Base-by-base conservation (phyloP, 2,888 invertebrate genomes). In the Drosophila lacicola region DNA sequence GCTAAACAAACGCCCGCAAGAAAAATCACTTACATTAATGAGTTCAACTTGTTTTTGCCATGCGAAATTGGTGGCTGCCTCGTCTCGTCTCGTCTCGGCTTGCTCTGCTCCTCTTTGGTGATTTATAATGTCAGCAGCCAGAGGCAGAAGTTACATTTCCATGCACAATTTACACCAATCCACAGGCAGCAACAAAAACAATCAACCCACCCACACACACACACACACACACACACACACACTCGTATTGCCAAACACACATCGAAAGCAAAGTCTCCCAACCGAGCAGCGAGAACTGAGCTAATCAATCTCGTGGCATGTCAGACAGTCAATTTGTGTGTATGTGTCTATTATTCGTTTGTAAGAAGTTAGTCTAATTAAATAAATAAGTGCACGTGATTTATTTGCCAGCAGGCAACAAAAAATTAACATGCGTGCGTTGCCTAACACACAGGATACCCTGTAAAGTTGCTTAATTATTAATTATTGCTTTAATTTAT, bases 121-220 rank as follows among this genome's bases (percentile, higher is more conserved):
- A 85, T 85, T 85, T 85, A 85, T 85, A 85, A 85, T 88, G 88
- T 89, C 88, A 85, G 88, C 89, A 87, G 78, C 77, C 88, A 85
- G 70, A 60, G 88, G 85, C 84, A 85, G 89, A 81, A 88, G 88
- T 85, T 88, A 85, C 88, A 85, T 89, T 89, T 85, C 85, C 85
- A 85, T 85, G 90, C 85, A 85, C 85, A 85, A 85, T 85, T 85
- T 85, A 85, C 85, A 85, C 86, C 89, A 87, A 81, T 88, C 77
- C 74, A 74, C 76, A 71, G 70, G 75, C 67, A 57, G 41, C 57
- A 55, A 63, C 72, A 77, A 68, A 68, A 72, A 67, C 79, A 64
- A 78, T 73, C 69, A 72, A 54, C 66, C 46, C 80, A 61, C 68
- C 73, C 21, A 42, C 42, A 19, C 29, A 34, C 41, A 50, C 47